Base-by-base conservation (phyloP, 2,113 vertebrate genomes). In the Oryzias javanicus region DNA sequence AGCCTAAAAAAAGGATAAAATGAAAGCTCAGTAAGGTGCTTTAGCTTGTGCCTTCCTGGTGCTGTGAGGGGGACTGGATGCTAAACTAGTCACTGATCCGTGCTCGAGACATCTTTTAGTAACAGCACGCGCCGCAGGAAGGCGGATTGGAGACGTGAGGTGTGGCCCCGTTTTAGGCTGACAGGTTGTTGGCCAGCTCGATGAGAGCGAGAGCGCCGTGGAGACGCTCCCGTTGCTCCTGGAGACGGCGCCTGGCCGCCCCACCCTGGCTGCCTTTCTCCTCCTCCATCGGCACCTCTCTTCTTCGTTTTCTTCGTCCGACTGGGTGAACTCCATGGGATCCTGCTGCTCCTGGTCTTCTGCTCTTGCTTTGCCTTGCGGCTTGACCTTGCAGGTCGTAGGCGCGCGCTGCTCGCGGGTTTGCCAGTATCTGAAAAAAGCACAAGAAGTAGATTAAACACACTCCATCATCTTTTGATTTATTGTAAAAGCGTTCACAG, bases 1-100 rank as follows among this genome's bases (percentile, higher is more conserved):
- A 99, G 97, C 96, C 95, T 98, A 98, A 93, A 22, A 22, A 22
- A 74, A 77, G 55, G 76, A 82, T 88, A 87, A 87, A 90, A 88
- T 84, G 55, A 60, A 96, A 95, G 94, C 94, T 92, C 84, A 81
- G 91, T 98, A 99, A 99, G 97, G 97, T 99, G 97, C 97, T 95
- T 89, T 95, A 96, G 95, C 94, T 96, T 95, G 92, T 93, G 91
- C 91, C 87, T 81, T 76, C 86, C 83, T 66, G 79, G 64, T 75
- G 80, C 74, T 68, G 83, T 63, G 53, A 15, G 50, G 50, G 52
- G 58, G 49, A 48, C 14, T 16, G 18, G 19, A 59, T 60, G 69
- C 42, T 73, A 80, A 78, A 76, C 79, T 72, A 74, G 78, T 52
- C 61, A 15, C 59, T 27, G 78, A 83, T 85, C 79, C 77, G 84